Evolutionary conservation across 2,888 invertebrate species (phyloP).

Genomic region (Parascotia fuliginaria): DNA sequence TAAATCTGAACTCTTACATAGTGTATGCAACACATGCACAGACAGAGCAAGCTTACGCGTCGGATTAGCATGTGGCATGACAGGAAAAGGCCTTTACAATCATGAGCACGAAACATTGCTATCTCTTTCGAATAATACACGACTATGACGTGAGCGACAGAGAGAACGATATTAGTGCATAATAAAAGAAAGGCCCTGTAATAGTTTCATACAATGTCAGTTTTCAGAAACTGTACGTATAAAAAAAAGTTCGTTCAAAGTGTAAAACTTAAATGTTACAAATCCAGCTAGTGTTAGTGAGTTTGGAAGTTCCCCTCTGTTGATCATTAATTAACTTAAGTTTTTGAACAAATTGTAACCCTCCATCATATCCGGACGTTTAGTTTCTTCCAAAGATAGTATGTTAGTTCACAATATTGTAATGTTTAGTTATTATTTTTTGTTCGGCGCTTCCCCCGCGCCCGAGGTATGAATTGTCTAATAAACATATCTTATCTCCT

Average conservation of each 20-base stretch:
- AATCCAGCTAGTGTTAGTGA: constrained; percentile 51
- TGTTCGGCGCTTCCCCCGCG: constrained; percentile 60
- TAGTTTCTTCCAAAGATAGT: constrained; percentile 83
- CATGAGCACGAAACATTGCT: too few relatives aligned
- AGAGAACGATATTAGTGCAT: too few relatives aligned
- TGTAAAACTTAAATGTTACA: background rate
- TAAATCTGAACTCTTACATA: too few relatives aligned
- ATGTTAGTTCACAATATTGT: constrained; percentile 72
- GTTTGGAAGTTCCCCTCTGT: constrained; percentile 53
- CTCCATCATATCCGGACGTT: constrained; percentile 58
- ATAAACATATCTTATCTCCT: constrained; percentile 84
- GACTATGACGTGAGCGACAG: too few relatives aligned
- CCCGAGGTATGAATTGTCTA: constrained; percentile 79
- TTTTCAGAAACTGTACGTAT: constrained; percentile 23
- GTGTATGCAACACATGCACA: too few relatives aligned
- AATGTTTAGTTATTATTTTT: constrained; percentile 62
- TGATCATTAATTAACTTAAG: constrained; percentile 39
- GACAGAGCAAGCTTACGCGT: too few relatives aligned
- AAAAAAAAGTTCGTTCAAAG: background rate
- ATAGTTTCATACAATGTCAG: background rate
- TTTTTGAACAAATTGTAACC: constrained; percentile 40
- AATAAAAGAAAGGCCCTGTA: too few relatives aligned
- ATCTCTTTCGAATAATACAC: too few relatives aligned
- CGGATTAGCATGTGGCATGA: too few relatives aligned
- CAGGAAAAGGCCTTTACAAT: too few relatives aligned